Conservation (phyloP, 2,797 vertebrate species). For the Loriculus beryllinus region DNA sequence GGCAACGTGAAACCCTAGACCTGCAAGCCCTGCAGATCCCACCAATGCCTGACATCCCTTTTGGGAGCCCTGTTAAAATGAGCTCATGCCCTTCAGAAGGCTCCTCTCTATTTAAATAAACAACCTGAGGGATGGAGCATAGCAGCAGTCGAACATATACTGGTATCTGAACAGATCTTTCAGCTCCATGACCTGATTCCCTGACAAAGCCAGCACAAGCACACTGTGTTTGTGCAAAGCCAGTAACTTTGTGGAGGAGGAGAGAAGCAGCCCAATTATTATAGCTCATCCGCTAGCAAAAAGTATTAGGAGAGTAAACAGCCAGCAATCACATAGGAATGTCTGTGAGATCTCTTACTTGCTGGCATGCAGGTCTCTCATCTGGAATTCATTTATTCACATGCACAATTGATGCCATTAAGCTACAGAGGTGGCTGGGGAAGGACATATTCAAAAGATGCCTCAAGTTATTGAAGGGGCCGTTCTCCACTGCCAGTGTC, state of each 20-base stretch:
- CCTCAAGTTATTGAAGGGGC: neutral
- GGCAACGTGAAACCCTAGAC: neutral
- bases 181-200: neutral
- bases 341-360: neutral
- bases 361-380: neutral
- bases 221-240: neutral
- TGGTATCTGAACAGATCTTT: neutral
- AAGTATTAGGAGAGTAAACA: neutral
- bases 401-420: neutral
- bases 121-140: neutral
- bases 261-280: neutral
- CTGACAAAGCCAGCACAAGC: neutral
- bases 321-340: neutral
- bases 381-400: conserved; percentile 36
- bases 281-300: neutral
- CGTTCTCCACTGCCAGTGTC: neutral
- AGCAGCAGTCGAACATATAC: neutral
- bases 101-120: conserved; percentile 19
- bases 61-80: neutral
- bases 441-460: neutral
- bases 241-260: neutral
- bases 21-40: neutral
- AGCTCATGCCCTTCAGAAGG: neutral
- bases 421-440: neutral
- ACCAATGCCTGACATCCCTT: neutral